Evolutionary conservation across 2,797 vertebrate genomes (phyloP), one percentile per base, ranked within the genome.

Genomic region (Sebastes minor): DNA sequence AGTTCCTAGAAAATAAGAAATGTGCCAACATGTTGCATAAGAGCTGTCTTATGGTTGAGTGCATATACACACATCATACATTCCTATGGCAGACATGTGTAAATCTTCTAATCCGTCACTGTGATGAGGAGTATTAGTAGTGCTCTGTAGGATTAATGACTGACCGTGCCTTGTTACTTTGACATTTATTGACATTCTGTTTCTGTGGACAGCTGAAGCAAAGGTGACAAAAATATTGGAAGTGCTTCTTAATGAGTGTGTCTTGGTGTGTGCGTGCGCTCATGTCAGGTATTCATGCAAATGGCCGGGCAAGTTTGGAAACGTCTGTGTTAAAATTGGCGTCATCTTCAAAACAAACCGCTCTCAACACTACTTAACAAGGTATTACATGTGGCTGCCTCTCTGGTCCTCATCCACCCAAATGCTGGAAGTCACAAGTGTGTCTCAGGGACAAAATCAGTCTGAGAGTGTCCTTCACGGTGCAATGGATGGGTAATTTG

Each of bases 301-400:
- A 86, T 69, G 82, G 74, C 11, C 2, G 46, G 86, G 73, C 86
- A 79, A 83, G 89, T 81, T 78, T 59, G 79, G 74, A 86, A 88
- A 88, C 69, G 57, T 71, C 57, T 76, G 38, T 55, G 56, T 82
- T 57, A 80, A 65, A 35, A 63, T 55, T 20, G n/a, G 23, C 65
- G 53, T 55, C 66, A 73, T 22, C 42, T 77, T 87, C 73, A 82
- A 85, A 86, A 89, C 66, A 86, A 83, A 64, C 42, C 3, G 32
- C 52, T 57, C 52, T 35, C 1, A 65, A 55, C 22, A 74, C 53
- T 22, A 55, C 35, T 42, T 35, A 67, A 22, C n/a, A 61, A 62
- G 13, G 22, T 49, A 55, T 72, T 71, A 63, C 25, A 69, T 27
- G 33, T 49, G 23, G 68, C 59, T 53, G 71, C 16, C 11, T 71